Evolutionary conservation across 2,797 vertebrate genomes (phyloP).

Genomic region (Telmatherina bonti): DNA sequence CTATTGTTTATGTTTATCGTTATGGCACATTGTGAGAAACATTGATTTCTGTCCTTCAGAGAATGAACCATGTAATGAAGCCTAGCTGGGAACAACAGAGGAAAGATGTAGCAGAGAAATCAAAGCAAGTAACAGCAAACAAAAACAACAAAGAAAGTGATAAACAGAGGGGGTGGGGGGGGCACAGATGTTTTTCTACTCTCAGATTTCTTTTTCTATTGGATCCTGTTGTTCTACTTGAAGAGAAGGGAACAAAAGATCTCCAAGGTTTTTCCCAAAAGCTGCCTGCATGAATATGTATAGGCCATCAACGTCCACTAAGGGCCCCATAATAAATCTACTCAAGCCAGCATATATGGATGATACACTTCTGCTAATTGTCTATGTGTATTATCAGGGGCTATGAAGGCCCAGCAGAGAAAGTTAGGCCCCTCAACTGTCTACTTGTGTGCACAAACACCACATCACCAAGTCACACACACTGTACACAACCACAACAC

Average conservation of each 20-base stretch:
- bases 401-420: constrained; percentile 48
- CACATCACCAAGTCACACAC: constrained; percentile 15
- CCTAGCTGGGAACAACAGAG: constrained; percentile 60
- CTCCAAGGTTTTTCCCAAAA: constrained; percentile 56
- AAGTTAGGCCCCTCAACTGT: constrained; percentile 36
- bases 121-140: constrained; percentile 55
- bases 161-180: constrained; percentile 23
- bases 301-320: constrained; percentile 63
- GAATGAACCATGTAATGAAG: constrained; percentile 87
- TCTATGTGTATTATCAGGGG: constrained; percentile 70
- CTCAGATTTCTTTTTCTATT: constrained; percentile 21
- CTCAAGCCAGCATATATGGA: constrained; percentile 55
- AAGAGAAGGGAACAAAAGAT: constrained; percentile 56
- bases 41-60: constrained; percentile 95
- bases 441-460: constrained; percentile 24
- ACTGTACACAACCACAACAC: not conserved
- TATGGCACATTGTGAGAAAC: constrained; percentile 92
- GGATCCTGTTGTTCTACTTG: constrained; percentile 36
- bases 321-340: constrained; percentile 76
- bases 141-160: constrained; percentile 47
- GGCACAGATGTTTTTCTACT: constrained; percentile 10
- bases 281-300: constrained; percentile 75
- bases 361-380: constrained; percentile 69
- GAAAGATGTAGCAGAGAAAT: constrained; percentile 61
- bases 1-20: constrained; percentile 84